A percentile compares a stretch with the other conserved stretches of the same genome.
phyloP scores from a whole-genome alignment of 2,113 vertebrate species.

The Lamprologus speciosus region DNA sequence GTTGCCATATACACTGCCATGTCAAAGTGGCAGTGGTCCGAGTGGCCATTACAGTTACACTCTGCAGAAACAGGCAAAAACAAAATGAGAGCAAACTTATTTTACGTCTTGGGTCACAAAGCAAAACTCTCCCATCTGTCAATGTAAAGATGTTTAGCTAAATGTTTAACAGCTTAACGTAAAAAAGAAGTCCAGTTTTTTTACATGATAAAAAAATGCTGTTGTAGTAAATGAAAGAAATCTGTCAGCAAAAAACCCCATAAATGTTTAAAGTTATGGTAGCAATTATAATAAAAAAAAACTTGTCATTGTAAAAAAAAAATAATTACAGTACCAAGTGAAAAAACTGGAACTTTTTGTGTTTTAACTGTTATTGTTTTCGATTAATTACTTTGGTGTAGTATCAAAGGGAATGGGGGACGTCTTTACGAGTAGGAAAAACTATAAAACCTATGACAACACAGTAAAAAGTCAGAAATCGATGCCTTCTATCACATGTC shows the following conservation, averaged over 20 bases:
- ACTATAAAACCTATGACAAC: not conserved
- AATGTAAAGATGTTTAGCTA: not conserved
- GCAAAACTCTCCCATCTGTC: not conserved
- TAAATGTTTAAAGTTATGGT: not conserved
- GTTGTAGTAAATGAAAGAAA: not conserved
- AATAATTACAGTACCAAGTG: not conserved
- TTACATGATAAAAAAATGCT: not conserved
- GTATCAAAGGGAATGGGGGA: not conserved
- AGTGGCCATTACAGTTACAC: constrained; percentile 85
- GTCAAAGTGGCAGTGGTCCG: constrained; percentile 84
- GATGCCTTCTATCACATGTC: not conserved
- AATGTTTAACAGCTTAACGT: not conserved
- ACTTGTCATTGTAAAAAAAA: not conserved
- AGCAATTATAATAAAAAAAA: not conserved
- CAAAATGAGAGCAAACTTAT: not conserved
- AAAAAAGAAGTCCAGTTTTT: not conserved
- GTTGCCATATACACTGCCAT: constrained; percentile 86
- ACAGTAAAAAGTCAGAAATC: not conserved
- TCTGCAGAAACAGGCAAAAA: constrained; percentile 54
- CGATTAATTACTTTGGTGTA: not conserved
- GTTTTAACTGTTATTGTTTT: not conserved
- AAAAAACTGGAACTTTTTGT: not conserved
- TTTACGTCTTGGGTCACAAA: not conserved
- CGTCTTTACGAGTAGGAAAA: not conserved
- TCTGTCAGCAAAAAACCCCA: not conserved